Conservation (phyloP, 2,888 invertebrate genomes). For the Sthenelais limicola region DNA sequence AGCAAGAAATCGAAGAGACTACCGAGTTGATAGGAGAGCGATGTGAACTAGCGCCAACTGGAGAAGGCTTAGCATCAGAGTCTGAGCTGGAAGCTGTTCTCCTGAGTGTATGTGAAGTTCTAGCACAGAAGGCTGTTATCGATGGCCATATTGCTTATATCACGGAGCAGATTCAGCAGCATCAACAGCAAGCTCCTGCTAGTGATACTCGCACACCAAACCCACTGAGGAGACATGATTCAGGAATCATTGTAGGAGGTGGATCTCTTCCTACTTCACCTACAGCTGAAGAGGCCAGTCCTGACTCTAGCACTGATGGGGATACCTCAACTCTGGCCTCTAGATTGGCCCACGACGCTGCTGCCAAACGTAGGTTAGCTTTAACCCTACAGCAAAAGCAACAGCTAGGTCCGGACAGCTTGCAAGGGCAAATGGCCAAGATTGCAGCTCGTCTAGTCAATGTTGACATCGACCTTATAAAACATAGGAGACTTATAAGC, state of each 20-base stretch:
- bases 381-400: not conserved
- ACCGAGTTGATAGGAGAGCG: slow-evolving; percentile 6
- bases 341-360: slow-evolving; percentile 20
- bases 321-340: slow-evolving; percentile 6
- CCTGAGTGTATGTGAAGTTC: slow-evolving; percentile 73
- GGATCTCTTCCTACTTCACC: slow-evolving; percentile 44
- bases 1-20: slow-evolving; percentile 34
- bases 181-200: slow-evolving; percentile 14
- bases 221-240: slow-evolving; percentile 38
- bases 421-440: slow-evolving; percentile 32
- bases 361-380: slow-evolving; percentile 24
- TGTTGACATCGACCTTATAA: slow-evolving; percentile 32
- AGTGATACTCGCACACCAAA: slow-evolving; percentile 4
- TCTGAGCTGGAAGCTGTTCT: not conserved
- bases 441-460: slow-evolving; percentile 41
- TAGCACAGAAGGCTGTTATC: slow-evolving; percentile 81
- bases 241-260: slow-evolving; percentile 37
- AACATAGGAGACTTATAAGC: slow-evolving; percentile 5
- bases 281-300: slow-evolving; percentile 11
- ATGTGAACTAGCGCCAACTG: not conserved
- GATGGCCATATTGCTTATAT: slow-evolving; percentile 57
- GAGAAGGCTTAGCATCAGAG: not conserved
- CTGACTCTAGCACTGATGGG: slow-evolving; percentile 1
- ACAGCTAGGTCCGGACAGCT: not conserved
- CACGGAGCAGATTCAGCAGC: slow-evolving; percentile 48